These are phyloP conservation scores for Potorous gilbertii DNA, from an alignment of 2,797 vertebrate genomes.

Conservation along the genomic window DNA sequence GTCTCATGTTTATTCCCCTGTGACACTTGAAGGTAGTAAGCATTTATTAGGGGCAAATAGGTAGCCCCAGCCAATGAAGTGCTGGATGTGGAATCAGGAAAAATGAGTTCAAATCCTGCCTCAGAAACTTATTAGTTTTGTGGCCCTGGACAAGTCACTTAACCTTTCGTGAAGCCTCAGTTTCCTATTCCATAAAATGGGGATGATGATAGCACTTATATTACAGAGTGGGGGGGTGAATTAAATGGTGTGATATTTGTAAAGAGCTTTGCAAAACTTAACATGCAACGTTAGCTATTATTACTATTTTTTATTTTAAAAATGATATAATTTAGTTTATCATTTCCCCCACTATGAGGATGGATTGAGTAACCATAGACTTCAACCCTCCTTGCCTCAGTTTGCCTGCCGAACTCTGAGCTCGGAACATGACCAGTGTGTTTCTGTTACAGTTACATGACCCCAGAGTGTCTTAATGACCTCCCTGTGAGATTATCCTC, in stretches of 20 bases:
- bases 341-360: neutral
- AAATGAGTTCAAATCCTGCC: neutral
- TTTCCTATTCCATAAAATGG: neutral
- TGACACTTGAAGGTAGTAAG: neutral
- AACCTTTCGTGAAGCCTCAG: neutral
- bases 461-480: neutral
- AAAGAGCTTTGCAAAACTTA: neutral
- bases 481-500: neutral
- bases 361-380: neutral
- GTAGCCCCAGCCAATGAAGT: neutral
- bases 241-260: neutral
- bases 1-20: neutral
- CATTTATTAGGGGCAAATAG: neutral
- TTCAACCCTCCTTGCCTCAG: neutral
- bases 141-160: neutral
- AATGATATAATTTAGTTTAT: neutral
- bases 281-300: neutral
- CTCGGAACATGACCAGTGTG: neutral
- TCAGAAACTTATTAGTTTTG: neutral
- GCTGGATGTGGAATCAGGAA: neutral
- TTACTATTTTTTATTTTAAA: neutral
- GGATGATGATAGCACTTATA: neutral
- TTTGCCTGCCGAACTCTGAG: neutral
- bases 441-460: neutral
- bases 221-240: neutral